Percentiles rank a stretch among this genome's conserved stretches.
Evolutionary conservation across 2,888 invertebrate genomes (phyloP).

Genomic region (Drosophila mettleri): DNA sequence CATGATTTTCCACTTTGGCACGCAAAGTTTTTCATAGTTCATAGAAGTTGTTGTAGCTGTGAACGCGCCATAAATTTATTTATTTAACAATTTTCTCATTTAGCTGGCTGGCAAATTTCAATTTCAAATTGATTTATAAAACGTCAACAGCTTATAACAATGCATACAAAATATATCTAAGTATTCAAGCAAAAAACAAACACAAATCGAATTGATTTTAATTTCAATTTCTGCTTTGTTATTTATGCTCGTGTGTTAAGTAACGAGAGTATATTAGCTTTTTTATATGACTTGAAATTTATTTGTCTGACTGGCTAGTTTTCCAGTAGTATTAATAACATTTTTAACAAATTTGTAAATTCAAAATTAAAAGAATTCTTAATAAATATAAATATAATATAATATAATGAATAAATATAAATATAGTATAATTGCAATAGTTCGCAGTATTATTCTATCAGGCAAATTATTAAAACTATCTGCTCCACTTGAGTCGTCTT

Average conservation of each 20-base stretch:
- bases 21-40: constrained; percentile 65
- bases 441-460: no score
- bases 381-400: no score
- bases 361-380: no score
- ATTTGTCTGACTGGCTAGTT: no score
- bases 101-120: constrained; percentile 65
- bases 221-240: constrained; percentile 33
- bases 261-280: constrained; percentile 2
- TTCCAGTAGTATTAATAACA: no score
- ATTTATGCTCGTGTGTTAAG: background rate
- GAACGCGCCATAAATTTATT: constrained; percentile 64
- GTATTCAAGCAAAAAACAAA: constrained; percentile 13
- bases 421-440: no score
- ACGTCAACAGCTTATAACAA: constrained; percentile 68
- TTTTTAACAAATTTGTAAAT: no score
- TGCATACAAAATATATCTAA: constrained; percentile 7
- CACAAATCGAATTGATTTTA: constrained; percentile 56
- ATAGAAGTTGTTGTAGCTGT: constrained; percentile 21
- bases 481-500: no score
- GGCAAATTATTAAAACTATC: no score
- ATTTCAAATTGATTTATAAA: constrained; percentile 78
- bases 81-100: constrained; percentile 62
- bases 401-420: no score
- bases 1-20: constrained; percentile 80
- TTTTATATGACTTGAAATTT: no score